Base-by-base conservation (phyloP, 2,113 vertebrate genomes). In the Cisticola juncidis region DNA sequence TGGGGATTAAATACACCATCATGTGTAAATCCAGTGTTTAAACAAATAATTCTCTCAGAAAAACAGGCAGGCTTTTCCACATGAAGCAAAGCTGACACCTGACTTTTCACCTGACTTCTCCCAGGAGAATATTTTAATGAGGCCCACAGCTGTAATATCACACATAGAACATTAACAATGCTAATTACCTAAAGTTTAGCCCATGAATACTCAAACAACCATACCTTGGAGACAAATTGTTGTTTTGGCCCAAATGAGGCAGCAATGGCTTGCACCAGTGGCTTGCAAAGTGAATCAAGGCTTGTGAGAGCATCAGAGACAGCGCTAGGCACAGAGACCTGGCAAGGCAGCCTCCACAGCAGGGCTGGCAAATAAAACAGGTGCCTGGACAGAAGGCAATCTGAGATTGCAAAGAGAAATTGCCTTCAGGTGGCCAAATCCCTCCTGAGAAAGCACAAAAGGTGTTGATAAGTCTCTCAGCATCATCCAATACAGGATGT, bases 171-270 rank as follows among this genome's bases (percentile, higher is more conserved):
- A 97, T 97, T 98, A 98, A 98, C 97, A 96, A 97, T 98, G 97
- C 98, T 98, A 98, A 98, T 98, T 97, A 97, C 95, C 94, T 92
- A 22, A 97, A 97, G 95, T 98, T 98, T 97, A 97, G 96, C 77
- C 96, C 18, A 56, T 96, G 96, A 94, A 92, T 97, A 97, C 95
- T 95, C 95, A 96, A 94, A 93, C 70, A 64, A 92, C 92, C 90
- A 31, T 88, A 74, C 96, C 94, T 96, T 81, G 92, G 97, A 97
- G 96, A 95, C 3, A 1, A 77, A 56, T 53, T 95, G 94, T 93
- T 95, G 84, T 95, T 95, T 94, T 92, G 95, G 90, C 86, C 96
- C 36, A 5, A 60, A 84, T 1, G 28, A 95, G 87, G 86, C 48
- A n/a, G 36, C 7, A 4, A 68, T 45, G 81, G 79, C 65, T 97